These are phyloP conservation scores for Anguilla marmorata DNA, from an alignment of 2,797 vertebrate genomes.

Conservation along the genomic window DNA sequence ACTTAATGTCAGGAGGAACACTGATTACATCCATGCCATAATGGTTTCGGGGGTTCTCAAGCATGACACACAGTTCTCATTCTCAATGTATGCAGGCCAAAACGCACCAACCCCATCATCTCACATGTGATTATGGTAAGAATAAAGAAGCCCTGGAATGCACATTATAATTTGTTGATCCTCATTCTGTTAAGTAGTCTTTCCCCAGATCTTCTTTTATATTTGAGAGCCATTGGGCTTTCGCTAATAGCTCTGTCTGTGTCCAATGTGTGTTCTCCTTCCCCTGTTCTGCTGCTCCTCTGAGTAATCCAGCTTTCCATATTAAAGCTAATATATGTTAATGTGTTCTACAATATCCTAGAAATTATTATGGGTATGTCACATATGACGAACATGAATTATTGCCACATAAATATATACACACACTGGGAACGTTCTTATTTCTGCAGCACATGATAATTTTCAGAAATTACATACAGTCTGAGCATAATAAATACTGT, in stretches of 20 bases:
- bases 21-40: neutral
- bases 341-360: neutral
- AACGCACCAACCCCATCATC: neutral
- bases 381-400: neutral
- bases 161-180: neutral
- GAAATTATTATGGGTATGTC: neutral
- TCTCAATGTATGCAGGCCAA: neutral
- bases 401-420: neutral
- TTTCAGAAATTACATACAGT: neutral
- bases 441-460: neutral
- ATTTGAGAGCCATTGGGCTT: neutral
- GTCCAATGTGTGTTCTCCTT: neutral
- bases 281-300: neutral
- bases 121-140: neutral
- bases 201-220: neutral
- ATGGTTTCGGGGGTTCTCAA: neutral
- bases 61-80: neutral
- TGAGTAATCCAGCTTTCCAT: neutral
- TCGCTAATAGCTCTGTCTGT: neutral
- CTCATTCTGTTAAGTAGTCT: neutral
- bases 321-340: neutral
- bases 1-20: neutral
- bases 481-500: neutral
- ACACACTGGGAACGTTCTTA: neutral
- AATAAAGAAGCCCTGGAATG: neutral